Percentiles rank a stretch among this genome's conserved stretches.
phyloP scores from a whole-genome alignment of 1,140 invertebrate genomes.

The Bicyclus anynana region DNA sequence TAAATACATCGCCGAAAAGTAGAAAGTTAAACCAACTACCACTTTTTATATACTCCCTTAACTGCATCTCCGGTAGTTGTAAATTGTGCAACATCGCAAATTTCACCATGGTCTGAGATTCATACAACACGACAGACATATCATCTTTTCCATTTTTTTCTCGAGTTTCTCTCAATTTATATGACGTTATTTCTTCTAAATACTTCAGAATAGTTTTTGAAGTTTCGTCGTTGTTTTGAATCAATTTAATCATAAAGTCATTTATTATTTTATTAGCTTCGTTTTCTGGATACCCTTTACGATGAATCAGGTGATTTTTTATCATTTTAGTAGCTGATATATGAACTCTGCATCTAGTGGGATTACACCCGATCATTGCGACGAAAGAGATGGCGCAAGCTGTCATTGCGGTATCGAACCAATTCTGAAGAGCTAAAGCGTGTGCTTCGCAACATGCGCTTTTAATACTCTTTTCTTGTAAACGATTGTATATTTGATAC shows the following conservation, averaged over 20 bases:
- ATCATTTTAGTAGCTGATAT: slow-evolving; percentile 77
- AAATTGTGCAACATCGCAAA: slow-evolving; percentile 79
- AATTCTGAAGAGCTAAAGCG: slow-evolving; percentile 78
- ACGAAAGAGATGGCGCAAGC: slow-evolving; percentile 80
- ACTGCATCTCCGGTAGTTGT: slow-evolving; percentile 75
- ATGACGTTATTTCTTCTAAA: slow-evolving; percentile 65
- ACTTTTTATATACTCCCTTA: slow-evolving; percentile 75
- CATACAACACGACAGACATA: slow-evolving; percentile 61
- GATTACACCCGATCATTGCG: slow-evolving; percentile 80
- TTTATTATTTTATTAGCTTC: slow-evolving; percentile 59
- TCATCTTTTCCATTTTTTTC: slow-evolving; percentile 56
- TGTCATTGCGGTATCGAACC: slow-evolving; percentile 76
- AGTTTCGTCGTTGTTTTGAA: slow-evolving; percentile 60
- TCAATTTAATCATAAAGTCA: slow-evolving; percentile 60
- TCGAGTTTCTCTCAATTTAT: slow-evolving; percentile 50
- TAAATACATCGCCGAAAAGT: slow-evolving; percentile 80
- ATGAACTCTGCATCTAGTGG: slow-evolving; percentile 78
- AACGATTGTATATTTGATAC: slow-evolving; percentile 67
- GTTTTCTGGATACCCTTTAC: slow-evolving; percentile 45
- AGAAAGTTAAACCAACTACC: slow-evolving; percentile 82
- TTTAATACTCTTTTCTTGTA: slow-evolving; percentile 70
- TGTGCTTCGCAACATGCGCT: slow-evolving; percentile 78
- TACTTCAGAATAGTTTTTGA: slow-evolving; percentile 58
- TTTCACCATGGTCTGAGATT: slow-evolving; percentile 79
- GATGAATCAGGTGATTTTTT: slow-evolving; percentile 47